Evolutionary conservation across 2,888 invertebrate species (phyloP).

Genomic region (Torymus aiolomorphi): DNA sequence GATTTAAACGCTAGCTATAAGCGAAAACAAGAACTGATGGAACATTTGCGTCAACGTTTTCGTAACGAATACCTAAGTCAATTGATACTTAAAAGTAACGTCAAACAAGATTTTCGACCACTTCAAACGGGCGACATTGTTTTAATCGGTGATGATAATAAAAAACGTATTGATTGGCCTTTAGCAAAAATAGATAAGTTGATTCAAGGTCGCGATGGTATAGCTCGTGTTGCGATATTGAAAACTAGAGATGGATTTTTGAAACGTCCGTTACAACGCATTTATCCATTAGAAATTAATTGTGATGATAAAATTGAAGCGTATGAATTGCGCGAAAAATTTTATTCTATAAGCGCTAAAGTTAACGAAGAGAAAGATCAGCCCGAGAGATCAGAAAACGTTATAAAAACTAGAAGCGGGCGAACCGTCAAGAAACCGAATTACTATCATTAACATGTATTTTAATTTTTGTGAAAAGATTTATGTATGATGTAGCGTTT

Average conservation of each 20-base stretch:
- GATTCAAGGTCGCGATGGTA: not conserved
- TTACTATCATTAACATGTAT: too few relatives aligned
- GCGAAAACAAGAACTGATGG: constrained; percentile 2
- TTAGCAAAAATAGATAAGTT: not conserved
- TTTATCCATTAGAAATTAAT: not conserved
- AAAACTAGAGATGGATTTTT: not conserved
- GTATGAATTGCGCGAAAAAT: too few relatives aligned
- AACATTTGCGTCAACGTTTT: not conserved
- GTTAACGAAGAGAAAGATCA: too few relatives aligned
- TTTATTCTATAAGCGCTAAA: too few relatives aligned
- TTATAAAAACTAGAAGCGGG: too few relatives aligned
- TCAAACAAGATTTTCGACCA: not conserved
- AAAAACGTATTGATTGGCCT: not conserved
- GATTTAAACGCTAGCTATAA: not conserved
- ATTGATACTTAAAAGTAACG: not conserved
- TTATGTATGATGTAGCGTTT: too few relatives aligned
- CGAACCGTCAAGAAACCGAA: too few relatives aligned
- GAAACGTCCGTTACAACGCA: not conserved
- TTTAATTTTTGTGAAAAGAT: too few relatives aligned
- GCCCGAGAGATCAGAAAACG: too few relatives aligned
- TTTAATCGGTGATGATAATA: not conserved
- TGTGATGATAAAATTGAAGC: too few relatives aligned
- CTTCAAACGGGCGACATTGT: not conserved
- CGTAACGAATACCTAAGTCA: constrained; percentile 4
- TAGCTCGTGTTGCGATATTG: not conserved